A percentile compares a stretch with the other conserved stretches of the same genome.
phyloP scores from a whole-genome alignment of 2,888 invertebrate species.

The Callimorpha dominula region DNA sequence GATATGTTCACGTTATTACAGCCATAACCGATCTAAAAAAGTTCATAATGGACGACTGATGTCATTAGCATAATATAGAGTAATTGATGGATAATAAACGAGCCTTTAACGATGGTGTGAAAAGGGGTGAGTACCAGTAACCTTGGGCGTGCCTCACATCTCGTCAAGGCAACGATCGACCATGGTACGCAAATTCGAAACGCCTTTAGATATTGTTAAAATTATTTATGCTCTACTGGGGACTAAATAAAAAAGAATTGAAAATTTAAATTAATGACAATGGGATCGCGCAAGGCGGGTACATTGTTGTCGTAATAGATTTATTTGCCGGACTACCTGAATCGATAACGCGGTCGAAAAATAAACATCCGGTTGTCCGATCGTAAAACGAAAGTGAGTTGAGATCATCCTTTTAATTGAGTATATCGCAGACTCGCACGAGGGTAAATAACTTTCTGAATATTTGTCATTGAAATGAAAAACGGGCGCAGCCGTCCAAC shows the following conservation, averaged over 20 bases:
- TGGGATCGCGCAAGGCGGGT: conserved; percentile 58
- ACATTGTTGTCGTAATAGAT: conserved; percentile 78
- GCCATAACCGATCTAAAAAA: conserved; percentile 41
- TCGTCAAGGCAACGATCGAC: conserved; percentile 63
- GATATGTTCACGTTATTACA: conserved; percentile 67
- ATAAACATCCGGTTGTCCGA: conserved; percentile 79
- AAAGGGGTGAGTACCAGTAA: conserved; percentile 69
- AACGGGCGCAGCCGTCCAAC: conserved; percentile 75
- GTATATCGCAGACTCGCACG: conserved; percentile 71
- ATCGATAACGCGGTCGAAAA: conserved; percentile 76
- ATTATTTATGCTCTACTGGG: conserved; percentile 55
- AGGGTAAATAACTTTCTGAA: conserved; percentile 85
- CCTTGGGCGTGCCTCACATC: conserved; percentile 72
- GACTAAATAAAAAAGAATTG: conserved; percentile 50
- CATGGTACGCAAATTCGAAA: conserved; percentile 69
- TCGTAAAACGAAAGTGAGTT: conserved; percentile 70
- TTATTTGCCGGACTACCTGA: conserved; percentile 82
- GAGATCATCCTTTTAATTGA: conserved; percentile 78
- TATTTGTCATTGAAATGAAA: conserved; percentile 85
- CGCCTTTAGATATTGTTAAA: conserved; percentile 59
- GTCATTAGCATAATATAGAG: conserved; percentile 62
- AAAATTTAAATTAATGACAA: conserved; percentile 70
- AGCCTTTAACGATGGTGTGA: conserved; percentile 76
- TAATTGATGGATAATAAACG: conserved; percentile 77
- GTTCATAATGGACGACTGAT: conserved; percentile 49